Base-by-base conservation (phyloP, 2,797 vertebrate genomes). In the Myotis planiceps region DNA sequence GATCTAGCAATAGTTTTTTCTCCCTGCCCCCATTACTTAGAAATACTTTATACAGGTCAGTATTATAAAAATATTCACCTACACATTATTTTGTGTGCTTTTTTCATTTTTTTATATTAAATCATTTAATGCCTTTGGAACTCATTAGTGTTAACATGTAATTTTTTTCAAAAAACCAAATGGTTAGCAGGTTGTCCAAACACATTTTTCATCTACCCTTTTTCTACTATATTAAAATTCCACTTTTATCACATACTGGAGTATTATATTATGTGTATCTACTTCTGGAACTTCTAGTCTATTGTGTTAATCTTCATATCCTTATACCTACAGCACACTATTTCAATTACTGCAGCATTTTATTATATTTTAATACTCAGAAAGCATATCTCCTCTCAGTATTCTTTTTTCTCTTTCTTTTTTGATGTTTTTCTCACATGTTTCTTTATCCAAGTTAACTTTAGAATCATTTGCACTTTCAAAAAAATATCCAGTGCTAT, bases 381-480 rank as follows among this genome's bases (percentile, higher is more conserved):
- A 94, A 93, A 63, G 45, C n/a, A 53, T 79, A 49, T 83, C 69
- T 94, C 27, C n/a, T 71, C 82, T 96, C n/a, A 3, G 25, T 82
- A 53, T 68, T 94, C 65, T 55, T 60, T 71, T 85, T 87, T 68
- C 55, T 72, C 21, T 58, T 34, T 49, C 39, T 78, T 84, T 94
- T 89, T 93, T n/a, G n/a, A 75, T 80, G 39, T 69, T 71, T 97
- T 94, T 94, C 90, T 95, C 90, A 93, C 84, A 80, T 10, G 90
- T 87, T 92, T 96, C 60, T 93, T 94, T 71, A 94, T 80, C 69
- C 69, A 96, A 95, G 66, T 83, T 79, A 89, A 92, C 95, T 95
- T 97, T 93, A 93, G 92, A 96, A 96, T 97, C 93, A 95, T 96
- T 97, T 96, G 60, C 94, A 97, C 92, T 92, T 96, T 94, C 69